Evolutionary conservation across 2,113 vertebrate genomes (phyloP).

Genomic region (Salminus brasiliensis): DNA sequence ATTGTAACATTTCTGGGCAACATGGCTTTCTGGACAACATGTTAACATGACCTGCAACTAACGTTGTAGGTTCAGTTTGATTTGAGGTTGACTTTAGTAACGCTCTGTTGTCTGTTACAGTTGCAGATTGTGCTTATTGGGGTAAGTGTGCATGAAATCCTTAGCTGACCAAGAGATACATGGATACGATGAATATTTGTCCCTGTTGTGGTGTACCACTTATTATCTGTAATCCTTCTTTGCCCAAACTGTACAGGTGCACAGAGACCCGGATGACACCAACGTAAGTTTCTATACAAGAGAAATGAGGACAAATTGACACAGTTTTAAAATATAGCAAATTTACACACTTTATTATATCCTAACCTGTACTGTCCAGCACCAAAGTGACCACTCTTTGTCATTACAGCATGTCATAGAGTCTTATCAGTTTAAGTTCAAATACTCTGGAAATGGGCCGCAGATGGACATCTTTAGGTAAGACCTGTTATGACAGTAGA

Average conservation of each 20-base stretch:
- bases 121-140: conserved; percentile 79
- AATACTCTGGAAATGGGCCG: conserved; percentile 84
- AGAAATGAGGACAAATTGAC: neutral
- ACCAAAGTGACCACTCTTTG: too few relatives aligned
- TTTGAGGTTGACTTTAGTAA: neutral
- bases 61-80: too few relatives aligned
- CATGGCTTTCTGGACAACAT: neutral
- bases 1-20: neutral
- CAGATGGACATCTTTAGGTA: conserved; percentile 78
- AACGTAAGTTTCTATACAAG: conserved; percentile 70
- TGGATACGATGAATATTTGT: neutral
- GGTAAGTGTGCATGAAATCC: conserved; percentile 63
- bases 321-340: neutral
- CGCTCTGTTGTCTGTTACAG: conserved; percentile 60
- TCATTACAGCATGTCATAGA: conserved; percentile 87
- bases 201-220: neutral
- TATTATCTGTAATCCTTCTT: neutral
- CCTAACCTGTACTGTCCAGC: too few relatives aligned
- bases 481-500: neutral
- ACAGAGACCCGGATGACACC: conserved; percentile 72
- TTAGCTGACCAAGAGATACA: neutral
- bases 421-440: conserved; percentile 96
- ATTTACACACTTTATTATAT: neutral
- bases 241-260: conserved; percentile 64
- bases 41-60: too few relatives aligned